phyloP scores from a whole-genome alignment of 2,797 vertebrate genomes.

The Aselliscus stoliczkanus region DNA sequence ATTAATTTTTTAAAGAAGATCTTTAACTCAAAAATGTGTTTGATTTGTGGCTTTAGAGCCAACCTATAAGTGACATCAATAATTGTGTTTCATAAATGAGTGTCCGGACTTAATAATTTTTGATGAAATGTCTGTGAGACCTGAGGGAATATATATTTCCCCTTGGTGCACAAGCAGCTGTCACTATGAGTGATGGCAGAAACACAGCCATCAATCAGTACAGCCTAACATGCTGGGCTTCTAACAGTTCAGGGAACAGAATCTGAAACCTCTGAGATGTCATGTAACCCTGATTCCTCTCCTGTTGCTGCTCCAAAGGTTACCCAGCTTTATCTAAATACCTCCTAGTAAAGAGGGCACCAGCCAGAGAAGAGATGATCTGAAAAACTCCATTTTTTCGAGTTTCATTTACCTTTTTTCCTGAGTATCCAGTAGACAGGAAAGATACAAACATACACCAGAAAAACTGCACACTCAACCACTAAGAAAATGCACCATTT shows the following conservation, averaged over 20 bases:
- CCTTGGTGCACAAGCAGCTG: not conserved
- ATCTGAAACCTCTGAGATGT: not conserved
- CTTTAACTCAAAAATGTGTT: not conserved
- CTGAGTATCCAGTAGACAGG: not conserved
- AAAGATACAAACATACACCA: not conserved
- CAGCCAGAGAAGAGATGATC: not conserved
- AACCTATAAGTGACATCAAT: not conserved
- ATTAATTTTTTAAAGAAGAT: not conserved
- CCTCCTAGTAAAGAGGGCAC: not conserved
- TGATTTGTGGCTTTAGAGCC: not conserved
- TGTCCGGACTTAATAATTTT: not conserved
- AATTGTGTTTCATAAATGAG: not conserved
- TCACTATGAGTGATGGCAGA: not conserved
- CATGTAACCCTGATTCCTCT: not conserved
- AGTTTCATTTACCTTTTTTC: not conserved
- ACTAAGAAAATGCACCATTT: fast-evolving
- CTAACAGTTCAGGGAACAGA: not conserved
- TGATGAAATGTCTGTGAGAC: not conserved
- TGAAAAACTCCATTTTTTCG: not conserved
- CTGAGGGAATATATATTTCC: not conserved
- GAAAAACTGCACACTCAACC: not conserved
- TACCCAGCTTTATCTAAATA: not conserved
- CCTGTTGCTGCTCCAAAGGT: not conserved
- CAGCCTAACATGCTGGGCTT: not conserved
- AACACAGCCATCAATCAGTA: not conserved